phyloP scores from a whole-genome alignment of 2,797 vertebrate genomes.

The Macropus fuliginosus region DNA sequence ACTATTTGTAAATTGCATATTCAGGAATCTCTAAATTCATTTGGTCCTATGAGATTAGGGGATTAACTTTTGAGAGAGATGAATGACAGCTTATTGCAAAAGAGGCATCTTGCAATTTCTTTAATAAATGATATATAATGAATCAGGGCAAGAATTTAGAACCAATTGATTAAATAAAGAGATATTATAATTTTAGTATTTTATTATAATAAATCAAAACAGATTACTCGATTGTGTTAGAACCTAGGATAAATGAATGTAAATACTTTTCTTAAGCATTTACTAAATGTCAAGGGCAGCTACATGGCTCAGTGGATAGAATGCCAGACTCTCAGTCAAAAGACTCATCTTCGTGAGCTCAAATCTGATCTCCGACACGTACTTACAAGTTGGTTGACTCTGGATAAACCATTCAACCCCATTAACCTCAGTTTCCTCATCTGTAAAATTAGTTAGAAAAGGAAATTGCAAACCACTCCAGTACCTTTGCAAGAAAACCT shows the following conservation, averaged over 20 bases:
- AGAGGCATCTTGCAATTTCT: neutral
- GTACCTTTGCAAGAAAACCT: neutral
- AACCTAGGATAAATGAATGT: neutral
- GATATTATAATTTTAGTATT: neutral
- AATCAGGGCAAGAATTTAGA: neutral
- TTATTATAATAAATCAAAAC: neutral
- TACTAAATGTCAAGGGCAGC: neutral
- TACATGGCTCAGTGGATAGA: neutral
- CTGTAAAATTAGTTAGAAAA: neutral
- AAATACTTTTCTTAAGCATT: neutral
- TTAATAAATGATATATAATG: neutral
- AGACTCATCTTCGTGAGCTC: neutral
- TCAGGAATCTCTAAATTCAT: neutral
- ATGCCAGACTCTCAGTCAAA: neutral
- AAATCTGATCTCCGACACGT: neutral
- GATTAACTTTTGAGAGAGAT: neutral
- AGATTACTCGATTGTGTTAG: neutral
- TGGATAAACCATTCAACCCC: neutral
- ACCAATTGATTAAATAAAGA: too few relatives aligned
- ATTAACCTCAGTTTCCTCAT: neutral
- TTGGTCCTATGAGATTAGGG: neutral
- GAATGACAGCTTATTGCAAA: neutral
- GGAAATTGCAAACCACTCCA: neutral
- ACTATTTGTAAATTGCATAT: neutral
- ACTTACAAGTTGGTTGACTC: neutral